Conservation (phyloP, 53 echinoderm and acorn worm species). For the Hippasteria phrygiana region DNA sequence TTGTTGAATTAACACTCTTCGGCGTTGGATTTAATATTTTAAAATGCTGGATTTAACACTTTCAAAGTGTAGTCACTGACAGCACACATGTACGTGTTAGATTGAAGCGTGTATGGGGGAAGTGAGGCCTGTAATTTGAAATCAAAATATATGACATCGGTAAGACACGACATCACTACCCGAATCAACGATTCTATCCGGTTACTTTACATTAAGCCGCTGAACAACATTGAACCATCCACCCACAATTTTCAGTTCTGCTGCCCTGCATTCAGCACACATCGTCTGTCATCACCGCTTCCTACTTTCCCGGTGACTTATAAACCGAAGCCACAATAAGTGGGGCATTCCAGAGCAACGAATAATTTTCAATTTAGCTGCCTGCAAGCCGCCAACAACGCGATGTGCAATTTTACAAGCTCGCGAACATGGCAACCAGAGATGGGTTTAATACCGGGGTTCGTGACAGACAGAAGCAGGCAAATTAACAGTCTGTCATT, state of each 20-base stretch:
- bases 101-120: too few relatives aligned
- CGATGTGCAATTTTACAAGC: constrained; percentile 13
- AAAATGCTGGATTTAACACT: too few relatives aligned
- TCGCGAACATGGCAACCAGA: constrained; percentile 24
- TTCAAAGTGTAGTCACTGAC: too few relatives aligned
- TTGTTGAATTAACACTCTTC: too few relatives aligned
- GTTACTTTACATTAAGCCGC: neutral
- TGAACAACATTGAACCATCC: neutral
- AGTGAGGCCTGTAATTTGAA: too few relatives aligned
- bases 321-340: neutral
- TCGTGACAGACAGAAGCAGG: constrained; percentile 27
- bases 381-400: constrained; percentile 2
- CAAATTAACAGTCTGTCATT: constrained; percentile 47
- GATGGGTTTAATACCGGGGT: constrained; percentile 19
- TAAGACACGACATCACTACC: too few relatives aligned
- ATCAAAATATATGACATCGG: too few relatives aligned
- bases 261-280: neutral
- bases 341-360: constrained; percentile 22
- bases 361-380: constrained; percentile 1
- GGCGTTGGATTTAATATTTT: too few relatives aligned
- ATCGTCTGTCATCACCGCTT: neutral
- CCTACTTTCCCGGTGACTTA: neutral
- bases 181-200: too few relatives aligned
- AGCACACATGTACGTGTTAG: too few relatives aligned
- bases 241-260: neutral